These are phyloP conservation scores for Plagiodera versicolora DNA, from an alignment of 2,888 invertebrate genomes.

Conservation along the genomic window DNA sequence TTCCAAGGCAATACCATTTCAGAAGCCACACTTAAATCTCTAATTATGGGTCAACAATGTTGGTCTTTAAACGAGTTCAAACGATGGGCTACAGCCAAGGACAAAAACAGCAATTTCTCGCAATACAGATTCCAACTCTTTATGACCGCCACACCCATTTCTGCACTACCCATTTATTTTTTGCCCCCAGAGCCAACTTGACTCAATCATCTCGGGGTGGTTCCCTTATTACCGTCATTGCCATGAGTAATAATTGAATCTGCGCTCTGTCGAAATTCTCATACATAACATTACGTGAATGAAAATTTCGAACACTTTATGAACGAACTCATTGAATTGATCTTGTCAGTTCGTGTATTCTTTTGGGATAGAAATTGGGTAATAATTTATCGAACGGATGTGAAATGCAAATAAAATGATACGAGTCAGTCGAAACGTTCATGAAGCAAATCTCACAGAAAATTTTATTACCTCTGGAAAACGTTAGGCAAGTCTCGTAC, in stretches of 20 bases:
- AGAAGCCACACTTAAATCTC: constrained; percentile 13
- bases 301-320: too few species aligned
- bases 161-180: constrained; percentile 48
- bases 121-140: constrained; percentile 36
- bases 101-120: constrained; percentile 5
- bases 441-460: constrained; percentile 42
- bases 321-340: too few species aligned
- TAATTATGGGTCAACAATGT: constrained; percentile 19
- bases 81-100: neutral
- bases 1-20: neutral
- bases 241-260: neutral
- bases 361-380: too few species aligned
- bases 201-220: neutral
- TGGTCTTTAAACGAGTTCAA: constrained; percentile 22
- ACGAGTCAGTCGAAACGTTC: constrained; percentile 42
- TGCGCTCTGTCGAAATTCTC: neutral
- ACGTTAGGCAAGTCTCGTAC: constrained; percentile 24
- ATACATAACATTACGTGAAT: neutral
- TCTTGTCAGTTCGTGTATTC: too few species aligned
- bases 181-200: constrained; percentile 25
- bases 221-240: neutral
- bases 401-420: constrained; percentile 48
- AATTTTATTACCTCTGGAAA: constrained; percentile 37
- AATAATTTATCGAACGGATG: constrained; percentile 26
- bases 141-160: constrained; percentile 46